Evolutionary conservation across 2,888 invertebrate species (phyloP).

Genomic region (Cheilosia scutellata): DNA sequence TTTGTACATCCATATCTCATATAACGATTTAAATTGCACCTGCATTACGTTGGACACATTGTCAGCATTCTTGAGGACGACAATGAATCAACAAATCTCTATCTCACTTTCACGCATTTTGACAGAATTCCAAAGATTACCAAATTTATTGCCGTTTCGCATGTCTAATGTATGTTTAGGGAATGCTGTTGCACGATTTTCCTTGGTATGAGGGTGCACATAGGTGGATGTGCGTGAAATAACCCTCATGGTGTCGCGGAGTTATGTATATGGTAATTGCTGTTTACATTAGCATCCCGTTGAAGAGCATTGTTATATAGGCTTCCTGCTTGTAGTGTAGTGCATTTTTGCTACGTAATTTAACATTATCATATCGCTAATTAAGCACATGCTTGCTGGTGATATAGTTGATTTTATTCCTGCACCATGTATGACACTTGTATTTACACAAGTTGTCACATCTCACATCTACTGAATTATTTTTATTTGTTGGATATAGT

Average conservation of each 20-base stretch:
- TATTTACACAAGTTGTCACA: background rate
- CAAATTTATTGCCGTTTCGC: slow-evolving; percentile 28
- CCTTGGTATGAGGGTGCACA: background rate
- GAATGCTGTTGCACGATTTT: background rate
- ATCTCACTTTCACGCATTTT: slow-evolving; percentile 3
- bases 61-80: slow-evolving; percentile 4
- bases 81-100: slow-evolving; percentile 27
- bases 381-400: slow-evolving; percentile 13
- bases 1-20: no score
- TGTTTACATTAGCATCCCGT: slow-evolving; percentile 48
- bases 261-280: slow-evolving; percentile 43
- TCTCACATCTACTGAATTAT: no score
- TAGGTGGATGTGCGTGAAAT: background rate
- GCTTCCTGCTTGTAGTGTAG: slow-evolving; percentile 35
- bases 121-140: slow-evolving; percentile 9
- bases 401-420: slow-evolving; percentile 3
- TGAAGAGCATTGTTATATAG: slow-evolving; percentile 23
- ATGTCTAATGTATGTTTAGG: background rate
- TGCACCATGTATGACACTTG: no score
- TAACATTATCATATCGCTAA: slow-evolving; percentile 25
- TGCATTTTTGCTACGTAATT: slow-evolving; percentile 27
- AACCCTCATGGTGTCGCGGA: slow-evolving; percentile 13
- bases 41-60: slow-evolving; percentile 13
- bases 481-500: no score
- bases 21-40: slow-evolving; percentile 28